Percentiles rank a stretch among this genome's conserved stretches.
Evolutionary conservation across 2,888 invertebrate species (phyloP).

Genomic region (Periphyllus acericola): DNA sequence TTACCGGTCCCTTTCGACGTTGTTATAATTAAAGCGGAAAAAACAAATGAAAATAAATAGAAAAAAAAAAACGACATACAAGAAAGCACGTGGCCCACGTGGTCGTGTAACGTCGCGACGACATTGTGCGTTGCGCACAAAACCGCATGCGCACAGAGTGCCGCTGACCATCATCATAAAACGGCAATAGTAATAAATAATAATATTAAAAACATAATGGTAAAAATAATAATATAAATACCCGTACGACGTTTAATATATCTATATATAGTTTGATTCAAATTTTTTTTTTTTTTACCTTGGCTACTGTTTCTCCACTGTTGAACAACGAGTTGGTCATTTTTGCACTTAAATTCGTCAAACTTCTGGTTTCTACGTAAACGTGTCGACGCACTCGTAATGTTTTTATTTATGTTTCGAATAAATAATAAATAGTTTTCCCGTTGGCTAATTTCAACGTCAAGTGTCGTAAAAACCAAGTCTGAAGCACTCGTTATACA

Average conservation of each 20-base stretch:
- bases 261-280: too few relatives aligned
- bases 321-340: constrained; percentile 61
- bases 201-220: too few relatives aligned
- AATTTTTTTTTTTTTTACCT: constrained; percentile 57
- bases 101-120: neutral
- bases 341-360: constrained; percentile 12
- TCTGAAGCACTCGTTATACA: neutral
- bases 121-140: too few relatives aligned
- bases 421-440: constrained; percentile 33
- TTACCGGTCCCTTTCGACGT: neutral
- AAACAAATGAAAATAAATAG: neutral
- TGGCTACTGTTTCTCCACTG: constrained; percentile 56
- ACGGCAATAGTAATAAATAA: neutral
- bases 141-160: too few relatives aligned
- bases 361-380: neutral
- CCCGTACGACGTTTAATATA: too few relatives aligned
- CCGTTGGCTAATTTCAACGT: neutral
- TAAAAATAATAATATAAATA: too few relatives aligned
- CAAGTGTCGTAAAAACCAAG: constrained; percentile 4
- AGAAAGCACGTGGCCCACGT: neutral
- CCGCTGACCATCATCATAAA: too few relatives aligned
- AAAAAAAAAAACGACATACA: neutral
- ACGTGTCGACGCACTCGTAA: constrained; percentile 33
- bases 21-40: neutral
- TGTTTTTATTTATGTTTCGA: neutral